These are phyloP conservation scores for Micronycteris hirsuta DNA, from an alignment of 2,113 vertebrate species.

Conservation along the genomic window DNA sequence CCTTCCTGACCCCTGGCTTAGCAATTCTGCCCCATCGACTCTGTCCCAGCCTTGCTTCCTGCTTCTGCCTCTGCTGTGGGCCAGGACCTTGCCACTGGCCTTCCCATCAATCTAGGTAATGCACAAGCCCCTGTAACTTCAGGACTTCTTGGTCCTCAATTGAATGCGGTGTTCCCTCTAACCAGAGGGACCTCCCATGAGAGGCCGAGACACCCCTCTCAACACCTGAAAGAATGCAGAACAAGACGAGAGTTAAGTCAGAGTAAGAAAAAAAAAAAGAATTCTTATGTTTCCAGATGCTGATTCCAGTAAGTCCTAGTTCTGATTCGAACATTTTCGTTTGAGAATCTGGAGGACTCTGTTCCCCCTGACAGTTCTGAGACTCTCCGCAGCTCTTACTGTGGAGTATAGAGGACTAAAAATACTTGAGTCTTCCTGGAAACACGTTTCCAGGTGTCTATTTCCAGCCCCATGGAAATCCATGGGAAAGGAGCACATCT, in stretches of 20 bases:
- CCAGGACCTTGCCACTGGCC: not conserved
- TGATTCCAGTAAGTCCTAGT: not conserved
- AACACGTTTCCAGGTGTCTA: not conserved
- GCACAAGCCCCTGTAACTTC: not conserved
- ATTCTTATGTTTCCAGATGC: not conserved
- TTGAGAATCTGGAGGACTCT: not conserved
- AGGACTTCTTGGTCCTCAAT: not conserved
- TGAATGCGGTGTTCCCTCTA: not conserved
- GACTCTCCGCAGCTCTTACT: not conserved
- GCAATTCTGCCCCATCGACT: not conserved
- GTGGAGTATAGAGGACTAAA: not conserved
- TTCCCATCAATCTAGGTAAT: not conserved
- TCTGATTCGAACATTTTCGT: not conserved
- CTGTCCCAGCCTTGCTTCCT: not conserved
- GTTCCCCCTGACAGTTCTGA: not conserved
- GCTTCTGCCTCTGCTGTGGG: not conserved
- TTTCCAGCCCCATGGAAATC: not conserved
- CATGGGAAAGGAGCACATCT: not conserved
- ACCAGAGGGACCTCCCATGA: not conserved
- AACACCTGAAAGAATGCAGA: not conserved
- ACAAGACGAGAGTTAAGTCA: not conserved
- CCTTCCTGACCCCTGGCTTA: not conserved
- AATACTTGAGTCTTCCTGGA: not conserved
- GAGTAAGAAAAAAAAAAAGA: not conserved
- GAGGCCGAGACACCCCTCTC: not conserved